Percentiles rank a stretch among this genome's conserved stretches.
Evolutionary conservation across 2,113 vertebrate genomes (phyloP).

Genomic region (Ctenomys sociabilis): DNA sequence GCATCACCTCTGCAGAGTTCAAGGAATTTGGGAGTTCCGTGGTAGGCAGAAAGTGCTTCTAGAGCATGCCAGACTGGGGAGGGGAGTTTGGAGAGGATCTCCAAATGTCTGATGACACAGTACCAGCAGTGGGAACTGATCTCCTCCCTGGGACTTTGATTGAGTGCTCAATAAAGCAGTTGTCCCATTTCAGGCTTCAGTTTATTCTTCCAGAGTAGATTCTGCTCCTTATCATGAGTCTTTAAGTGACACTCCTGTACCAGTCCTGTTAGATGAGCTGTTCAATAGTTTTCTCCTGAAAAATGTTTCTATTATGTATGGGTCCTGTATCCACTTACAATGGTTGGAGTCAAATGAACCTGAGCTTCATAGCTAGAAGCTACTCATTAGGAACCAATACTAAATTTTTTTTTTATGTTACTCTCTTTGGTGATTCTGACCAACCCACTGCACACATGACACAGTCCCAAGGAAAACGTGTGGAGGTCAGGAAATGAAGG

Average conservation of each 20-base stretch:
- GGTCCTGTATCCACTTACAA: not conserved
- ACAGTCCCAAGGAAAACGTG: not conserved
- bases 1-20: conserved; percentile 77
- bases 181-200: not conserved
- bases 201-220: conserved; percentile 4
- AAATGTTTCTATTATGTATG: not conserved
- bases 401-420: conserved; percentile 3
- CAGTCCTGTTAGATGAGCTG: not conserved
- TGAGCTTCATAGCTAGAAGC: not conserved
- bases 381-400: not conserved
- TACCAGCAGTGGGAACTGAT: not conserved
- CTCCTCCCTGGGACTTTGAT: not conserved
- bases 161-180: not conserved
- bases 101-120: not conserved
- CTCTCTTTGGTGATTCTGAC: not conserved
- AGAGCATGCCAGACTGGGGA: not conserved
- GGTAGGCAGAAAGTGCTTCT: conserved; percentile 80
- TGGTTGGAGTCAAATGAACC: not conserved
- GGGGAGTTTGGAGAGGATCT: not conserved
- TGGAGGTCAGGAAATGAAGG: not conserved
- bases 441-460: not conserved
- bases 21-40: conserved; percentile 75
- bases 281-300: not conserved
- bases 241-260: not conserved
- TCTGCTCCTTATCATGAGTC: not conserved